Conservation (phyloP, 2,797 vertebrate species). For the Cuculus canorus region DNA sequence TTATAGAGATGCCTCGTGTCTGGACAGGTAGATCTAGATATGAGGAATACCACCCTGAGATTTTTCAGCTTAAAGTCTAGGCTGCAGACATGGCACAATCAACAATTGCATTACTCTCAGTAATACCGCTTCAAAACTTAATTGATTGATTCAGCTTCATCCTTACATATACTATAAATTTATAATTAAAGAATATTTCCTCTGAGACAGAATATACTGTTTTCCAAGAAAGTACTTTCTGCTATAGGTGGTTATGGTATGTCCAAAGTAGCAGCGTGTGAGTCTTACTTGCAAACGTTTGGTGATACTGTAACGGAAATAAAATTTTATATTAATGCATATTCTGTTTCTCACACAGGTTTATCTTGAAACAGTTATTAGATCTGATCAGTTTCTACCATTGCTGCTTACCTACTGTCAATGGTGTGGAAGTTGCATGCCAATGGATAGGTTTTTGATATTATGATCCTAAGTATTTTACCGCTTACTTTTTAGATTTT, state of each 20-base stretch:
- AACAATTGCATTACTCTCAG: background rate
- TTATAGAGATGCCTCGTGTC: background rate
- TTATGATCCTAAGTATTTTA: background rate
- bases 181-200: background rate
- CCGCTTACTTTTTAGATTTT: background rate
- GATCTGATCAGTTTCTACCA: background rate
- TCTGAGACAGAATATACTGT: background rate
- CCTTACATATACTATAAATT: background rate
- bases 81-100: background rate
- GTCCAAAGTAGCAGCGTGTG: background rate
- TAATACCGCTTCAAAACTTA: background rate
- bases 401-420: background rate
- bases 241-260: background rate
- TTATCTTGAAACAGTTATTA: background rate
- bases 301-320: background rate
- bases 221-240: background rate
- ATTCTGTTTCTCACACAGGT: background rate
- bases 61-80: background rate
- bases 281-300: background rate
- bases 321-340: background rate
- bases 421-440: background rate
- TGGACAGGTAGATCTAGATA: background rate
- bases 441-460: background rate
- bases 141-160: background rate
- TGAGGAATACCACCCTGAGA: background rate